Percentiles rank a stretch among this genome's conserved stretches.
Conservation (phyloP, 2,113 vertebrate species). For the Bubalus kerabau region DNA sequence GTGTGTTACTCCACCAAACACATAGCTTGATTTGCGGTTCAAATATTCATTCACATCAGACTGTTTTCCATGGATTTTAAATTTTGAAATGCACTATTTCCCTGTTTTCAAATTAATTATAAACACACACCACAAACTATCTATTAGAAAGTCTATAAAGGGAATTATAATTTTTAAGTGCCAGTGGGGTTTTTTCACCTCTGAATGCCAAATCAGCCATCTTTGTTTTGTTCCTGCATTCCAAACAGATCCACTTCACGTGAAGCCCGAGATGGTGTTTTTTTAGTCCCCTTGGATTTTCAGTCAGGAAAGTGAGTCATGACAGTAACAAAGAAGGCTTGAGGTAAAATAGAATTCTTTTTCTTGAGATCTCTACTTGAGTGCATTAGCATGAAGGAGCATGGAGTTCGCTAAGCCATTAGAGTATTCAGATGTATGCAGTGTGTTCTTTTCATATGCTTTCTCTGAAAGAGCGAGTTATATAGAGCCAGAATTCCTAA, state of each 20-base stretch:
- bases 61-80: background rate
- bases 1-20: background rate
- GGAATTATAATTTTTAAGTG: background rate
- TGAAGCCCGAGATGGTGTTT: conserved; percentile 31
- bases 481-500: conserved; percentile 1
- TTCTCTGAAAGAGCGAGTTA: background rate
- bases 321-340: conserved; percentile 41
- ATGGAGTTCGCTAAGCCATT: background rate
- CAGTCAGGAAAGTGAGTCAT: conserved; percentile 62
- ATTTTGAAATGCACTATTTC: background rate
- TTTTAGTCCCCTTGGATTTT: conserved; percentile 47
- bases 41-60: background rate
- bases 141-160: conserved; percentile 18
- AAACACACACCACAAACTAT: background rate
- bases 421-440: conserved; percentile 21
- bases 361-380: background rate
- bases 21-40: background rate
- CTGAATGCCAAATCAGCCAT: conserved; percentile 28
- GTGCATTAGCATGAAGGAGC: background rate
- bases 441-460: conserved; percentile 29
- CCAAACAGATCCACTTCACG: conserved; percentile 40
- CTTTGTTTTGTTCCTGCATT: conserved; percentile 49
- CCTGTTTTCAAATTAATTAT: conserved; percentile 34
- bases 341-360: conserved; percentile 44
- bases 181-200: conserved; percentile 16